Conservation (phyloP, 2,113 vertebrate species). For the Glaucomys volans region DNA sequence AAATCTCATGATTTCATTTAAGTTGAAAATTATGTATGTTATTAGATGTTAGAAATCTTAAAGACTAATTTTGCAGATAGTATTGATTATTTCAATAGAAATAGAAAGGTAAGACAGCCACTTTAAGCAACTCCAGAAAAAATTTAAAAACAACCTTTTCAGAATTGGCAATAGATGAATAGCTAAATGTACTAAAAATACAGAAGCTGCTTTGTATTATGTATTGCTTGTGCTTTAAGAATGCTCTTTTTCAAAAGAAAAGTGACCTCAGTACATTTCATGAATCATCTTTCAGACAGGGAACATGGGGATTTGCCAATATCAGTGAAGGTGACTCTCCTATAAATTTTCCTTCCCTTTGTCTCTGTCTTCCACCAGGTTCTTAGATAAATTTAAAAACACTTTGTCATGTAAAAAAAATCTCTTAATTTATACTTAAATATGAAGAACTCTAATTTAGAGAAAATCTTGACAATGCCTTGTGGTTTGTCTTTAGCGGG, state of each 20-base stretch:
- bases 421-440: conserved; percentile 41
- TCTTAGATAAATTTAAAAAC: conserved; percentile 10
- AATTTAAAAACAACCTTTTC: background rate
- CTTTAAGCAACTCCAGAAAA: background rate
- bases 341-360: conserved; percentile 9
- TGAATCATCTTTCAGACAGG: background rate
- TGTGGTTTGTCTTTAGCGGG: background rate
- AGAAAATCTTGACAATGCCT: background rate
- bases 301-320: background rate
- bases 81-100: background rate
- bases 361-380: background rate
- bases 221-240: background rate
- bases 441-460: background rate
- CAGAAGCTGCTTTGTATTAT: background rate
- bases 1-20: background rate
- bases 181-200: background rate
- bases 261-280: background rate
- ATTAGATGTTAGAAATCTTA: background rate
- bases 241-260: background rate
- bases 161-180: background rate
- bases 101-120: background rate
- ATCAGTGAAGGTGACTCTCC: background rate
- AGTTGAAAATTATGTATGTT: background rate
- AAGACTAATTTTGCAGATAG: background rate
- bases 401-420: background rate